These are phyloP conservation scores for Oxyura jamaicensis DNA, from an alignment of 2,113 vertebrate species.

Conservation along the genomic window DNA sequence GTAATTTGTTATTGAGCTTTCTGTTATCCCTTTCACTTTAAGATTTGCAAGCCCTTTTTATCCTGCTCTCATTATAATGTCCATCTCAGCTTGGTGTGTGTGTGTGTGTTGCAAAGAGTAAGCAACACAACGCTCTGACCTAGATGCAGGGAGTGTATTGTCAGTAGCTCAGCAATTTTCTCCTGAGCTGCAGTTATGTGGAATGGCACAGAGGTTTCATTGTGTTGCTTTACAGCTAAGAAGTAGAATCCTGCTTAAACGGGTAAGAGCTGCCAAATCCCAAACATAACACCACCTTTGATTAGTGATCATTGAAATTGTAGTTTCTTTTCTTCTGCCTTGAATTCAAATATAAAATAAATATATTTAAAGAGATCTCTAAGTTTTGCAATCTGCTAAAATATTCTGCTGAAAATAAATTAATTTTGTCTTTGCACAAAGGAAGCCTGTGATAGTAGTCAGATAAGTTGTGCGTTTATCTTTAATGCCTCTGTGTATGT, in stretches of 20 bases:
- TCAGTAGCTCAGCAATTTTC: constrained; percentile 33
- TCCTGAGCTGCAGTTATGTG: not conserved
- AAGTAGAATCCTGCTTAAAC: not conserved
- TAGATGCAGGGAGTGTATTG: constrained; percentile 19
- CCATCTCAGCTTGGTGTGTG: not conserved
- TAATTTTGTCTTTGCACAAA: not conserved
- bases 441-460: not conserved
- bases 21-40: not conserved
- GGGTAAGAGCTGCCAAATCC: not conserved
- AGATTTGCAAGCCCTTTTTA: not conserved
- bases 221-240: not conserved
- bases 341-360: not conserved
- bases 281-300: not conserved
- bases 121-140: constrained; percentile 25
- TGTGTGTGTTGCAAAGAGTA: not conserved
- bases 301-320: not conserved
- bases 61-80: not conserved
- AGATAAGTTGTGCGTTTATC: not conserved
- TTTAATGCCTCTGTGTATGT: not conserved
- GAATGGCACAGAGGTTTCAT: not conserved
- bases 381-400: not conserved
- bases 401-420: not conserved
- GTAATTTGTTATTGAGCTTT: not conserved
- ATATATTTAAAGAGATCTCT: not conserved
- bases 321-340: not conserved